These are phyloP conservation scores for Nasonia longicornis DNA, from an alignment of 1,140 invertebrate species.

Conservation along the genomic window DNA sequence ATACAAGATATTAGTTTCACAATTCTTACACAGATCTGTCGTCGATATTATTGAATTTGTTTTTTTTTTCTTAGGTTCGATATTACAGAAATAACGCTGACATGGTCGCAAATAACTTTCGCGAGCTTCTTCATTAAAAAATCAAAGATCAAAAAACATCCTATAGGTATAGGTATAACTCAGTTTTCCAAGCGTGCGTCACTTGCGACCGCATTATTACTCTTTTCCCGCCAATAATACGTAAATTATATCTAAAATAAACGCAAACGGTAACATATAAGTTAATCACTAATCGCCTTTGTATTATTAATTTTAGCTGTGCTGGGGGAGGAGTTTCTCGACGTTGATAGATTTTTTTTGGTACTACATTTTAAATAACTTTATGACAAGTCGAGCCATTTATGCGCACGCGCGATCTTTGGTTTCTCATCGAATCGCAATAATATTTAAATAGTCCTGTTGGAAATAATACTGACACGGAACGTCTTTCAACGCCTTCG, in stretches of 20 bases:
- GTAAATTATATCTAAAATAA: conserved; percentile 13
- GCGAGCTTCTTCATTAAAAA: background rate
- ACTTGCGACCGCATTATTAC: background rate
- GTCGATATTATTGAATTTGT: background rate
- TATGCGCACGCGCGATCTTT: background rate
- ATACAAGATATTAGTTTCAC: conserved; percentile 45
- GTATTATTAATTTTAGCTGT: conserved; percentile 28
- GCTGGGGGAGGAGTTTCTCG: conserved; percentile 32
- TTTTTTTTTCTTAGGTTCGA: conserved; percentile 20
- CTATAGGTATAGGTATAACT: background rate
- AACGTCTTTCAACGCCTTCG: background rate
- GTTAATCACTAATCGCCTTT: conserved; percentile 7
- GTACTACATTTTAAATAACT: background rate
- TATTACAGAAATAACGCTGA: conserved; percentile 10
- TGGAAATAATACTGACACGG: background rate
- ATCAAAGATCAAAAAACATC: conserved; percentile 5
- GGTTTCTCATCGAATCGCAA: background rate
- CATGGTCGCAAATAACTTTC: conserved; percentile 13
- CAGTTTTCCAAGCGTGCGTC: background rate
- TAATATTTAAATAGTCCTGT: too few relatives aligned
- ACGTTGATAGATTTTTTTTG: conserved; percentile 34
- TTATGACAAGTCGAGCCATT: conserved; percentile 35
- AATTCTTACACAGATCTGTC: conserved; percentile 32
- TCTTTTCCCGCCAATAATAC: background rate
- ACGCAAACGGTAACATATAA: conserved; percentile 20